Evolutionary conservation across 1,140 invertebrate species (phyloP), one percentile per base, ranked within the genome.

Genomic region (Drosophila guanche): DNA sequence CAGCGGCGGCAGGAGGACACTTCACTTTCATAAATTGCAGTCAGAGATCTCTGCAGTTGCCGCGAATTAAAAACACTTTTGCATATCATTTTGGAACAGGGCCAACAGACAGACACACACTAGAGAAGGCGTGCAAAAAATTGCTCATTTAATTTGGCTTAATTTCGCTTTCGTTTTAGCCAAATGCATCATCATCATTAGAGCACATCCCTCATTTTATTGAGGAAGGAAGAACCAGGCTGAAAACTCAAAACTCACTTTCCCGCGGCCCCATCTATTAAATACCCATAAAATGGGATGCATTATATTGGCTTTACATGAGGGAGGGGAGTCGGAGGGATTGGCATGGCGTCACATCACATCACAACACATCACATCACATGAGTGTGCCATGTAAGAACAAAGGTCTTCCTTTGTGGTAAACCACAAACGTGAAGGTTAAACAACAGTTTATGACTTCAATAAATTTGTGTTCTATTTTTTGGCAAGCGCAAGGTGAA

Each of bases 41-140:
- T 67, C 61, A 55, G 55, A 40, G 55, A 51, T 51, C 72, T 51
- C 72, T 48, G 69, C 67, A 61, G 60, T 60, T 81, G 72, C 77
- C 50, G 63, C 79, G 75, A 84, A 79, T 83, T 84, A 84, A 84
- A 79, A 84, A 79, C 79, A 79, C 79, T 79, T 75, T 80, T 81
- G 72, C 78, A 81, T 80, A 80, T 81, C 79, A 48, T 81, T 79
- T 84, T 84, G 76, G 80, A 79, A 33, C 69, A 14, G 47, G 58
- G 79, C 79, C 79, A 84, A 84, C 33, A 37, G 33, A 12, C 1
- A 37, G 33, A 37, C 33, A 10, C 50, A 55, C 33, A 12, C 3
- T 4, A 37, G 3, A 20, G 45, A 47, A 29, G 56, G 45, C 16
- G 25, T 8, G n/a, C 33, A 46, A 33, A 41, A 45, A 63, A 69